Evolutionary conservation across 2,888 invertebrate genomes (phyloP).

Genomic region (Beris morrisii): DNA sequence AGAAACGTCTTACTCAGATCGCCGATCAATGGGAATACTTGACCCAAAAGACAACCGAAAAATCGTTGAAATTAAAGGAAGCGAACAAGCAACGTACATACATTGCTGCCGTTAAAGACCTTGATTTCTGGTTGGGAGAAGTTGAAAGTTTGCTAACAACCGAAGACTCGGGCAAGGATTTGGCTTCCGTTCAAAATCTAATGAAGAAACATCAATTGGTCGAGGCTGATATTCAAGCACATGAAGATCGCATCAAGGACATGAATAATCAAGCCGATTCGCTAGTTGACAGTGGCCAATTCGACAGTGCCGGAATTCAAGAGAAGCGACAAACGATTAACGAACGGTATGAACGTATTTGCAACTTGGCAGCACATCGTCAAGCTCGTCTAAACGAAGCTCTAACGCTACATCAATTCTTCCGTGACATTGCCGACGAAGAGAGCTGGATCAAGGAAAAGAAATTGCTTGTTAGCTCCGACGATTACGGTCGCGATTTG

Average conservation of each 20-base stretch:
- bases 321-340: conserved; percentile 95
- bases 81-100: conserved; percentile 99
- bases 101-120: conserved; percentile 98
- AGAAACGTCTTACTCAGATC: conserved; percentile 83
- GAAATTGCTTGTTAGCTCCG: conserved; percentile 94
- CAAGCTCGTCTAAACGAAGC: conserved; percentile 93
- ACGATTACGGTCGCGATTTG: conserved; percentile 97
- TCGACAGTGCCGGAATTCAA: conserved; percentile 94
- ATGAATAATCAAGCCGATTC: conserved; percentile 97
- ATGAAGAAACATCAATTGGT: conserved; percentile 98
- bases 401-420: conserved; percentile 98
- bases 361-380: conserved; percentile 88
- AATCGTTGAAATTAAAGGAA: conserved; percentile 96
- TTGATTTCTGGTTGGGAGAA: conserved; percentile 99
- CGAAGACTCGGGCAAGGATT: conserved; percentile 96
- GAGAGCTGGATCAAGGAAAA: conserved; percentile 99
- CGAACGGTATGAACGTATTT: conserved; percentile 92
- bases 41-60: conserved; percentile 97
- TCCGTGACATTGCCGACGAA: conserved; percentile 98
- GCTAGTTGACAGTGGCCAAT: conserved; percentile 93
- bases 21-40: conserved; percentile 98
- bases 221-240: conserved; percentile 96
- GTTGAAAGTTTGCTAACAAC: conserved; percentile 93
- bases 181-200: conserved; percentile 97
- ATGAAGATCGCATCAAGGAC: conserved; percentile 91